Base-by-base conservation (phyloP, 1,140 invertebrate genomes). In the Eupristina koningsbergeri region DNA sequence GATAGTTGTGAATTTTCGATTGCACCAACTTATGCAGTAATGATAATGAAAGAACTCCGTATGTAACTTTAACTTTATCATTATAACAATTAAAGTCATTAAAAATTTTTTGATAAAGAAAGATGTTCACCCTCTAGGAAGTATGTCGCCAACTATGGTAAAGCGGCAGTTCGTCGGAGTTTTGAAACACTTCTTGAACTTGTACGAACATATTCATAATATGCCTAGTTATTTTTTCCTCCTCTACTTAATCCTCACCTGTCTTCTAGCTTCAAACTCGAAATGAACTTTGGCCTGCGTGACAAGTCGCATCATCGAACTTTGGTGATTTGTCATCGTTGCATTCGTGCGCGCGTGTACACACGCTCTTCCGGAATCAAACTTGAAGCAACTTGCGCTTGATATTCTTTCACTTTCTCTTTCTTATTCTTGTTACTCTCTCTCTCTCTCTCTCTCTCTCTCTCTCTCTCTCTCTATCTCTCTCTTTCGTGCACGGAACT, bases 271-370 rank as follows among this genome's bases (percentile, higher is more conserved):
- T 34, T 31, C 69, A n/a, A 9, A 26, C 67, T 41, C 36, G 19
- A 26, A 71, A 71, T 8, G n/a, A 29, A 36, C n/a, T 64, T 39
- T 8, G 45, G 64, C 41, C 74, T 78, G 75, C 81, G 81, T 83
- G 81, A 83, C 75, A 61, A 77, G 74, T 76, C 81, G 58, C 80
- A 82, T 82, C 80, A 82, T 82, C 80, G 74, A 83, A 83, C 74
- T 83, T 83, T 83, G 75, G 19, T 67, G 63, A 83, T 83, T 83
- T 77, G 81, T 83, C 81, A 31, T 83, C 39, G 41, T 39, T 58
- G 1, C 47, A n/a, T 74, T 69, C 80, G 80, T 61, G 73, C 73
- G 9, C 39, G 41, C 34, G 17, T 53, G 22, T 67, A 73, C 73
- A 41, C 58, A 76, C 58, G 15, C 6, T 22, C 41, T 69, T 15